Conservation (phyloP, 2,888 invertebrate species). For the Drosophila kanekoi region DNA sequence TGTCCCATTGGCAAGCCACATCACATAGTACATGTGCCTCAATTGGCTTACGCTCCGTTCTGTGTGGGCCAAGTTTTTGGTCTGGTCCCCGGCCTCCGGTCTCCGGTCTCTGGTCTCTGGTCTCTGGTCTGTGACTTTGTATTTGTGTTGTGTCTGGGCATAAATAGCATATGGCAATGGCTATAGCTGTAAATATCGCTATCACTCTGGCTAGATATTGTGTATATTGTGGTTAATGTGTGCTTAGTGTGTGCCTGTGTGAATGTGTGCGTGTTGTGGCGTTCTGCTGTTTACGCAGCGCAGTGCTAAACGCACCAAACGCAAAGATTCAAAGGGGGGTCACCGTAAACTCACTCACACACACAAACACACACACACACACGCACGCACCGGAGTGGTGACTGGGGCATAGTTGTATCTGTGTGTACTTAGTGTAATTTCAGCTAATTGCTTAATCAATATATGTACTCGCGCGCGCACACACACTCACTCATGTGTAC, state of each 20-base stretch:
- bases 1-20: slow-evolving; percentile 4
- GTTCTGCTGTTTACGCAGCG: slow-evolving; percentile 45
- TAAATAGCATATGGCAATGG: slow-evolving; percentile 61
- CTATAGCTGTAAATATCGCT: slow-evolving; percentile 27
- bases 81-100: slow-evolving; percentile 1
- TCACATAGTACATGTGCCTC: slow-evolving; percentile 30
- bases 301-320: slow-evolving; percentile 44
- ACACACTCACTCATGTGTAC: neutral
- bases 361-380: slow-evolving; percentile 7
- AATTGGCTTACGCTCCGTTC: neutral
- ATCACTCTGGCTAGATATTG: slow-evolving; percentile 29
- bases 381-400: neutral
- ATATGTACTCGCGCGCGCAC: slow-evolving; percentile 25
- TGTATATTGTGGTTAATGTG: slow-evolving; percentile 15
- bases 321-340: slow-evolving; percentile 22
- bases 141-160: slow-evolving; percentile 64
- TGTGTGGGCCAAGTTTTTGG: slow-evolving; percentile 21
- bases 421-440: slow-evolving; percentile 61
- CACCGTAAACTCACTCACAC: slow-evolving; percentile 11
- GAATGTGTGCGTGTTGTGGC: slow-evolving; percentile 39
- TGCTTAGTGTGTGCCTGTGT: slow-evolving; percentile 6
- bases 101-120: slow-evolving; percentile 6
- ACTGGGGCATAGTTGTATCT: slow-evolving; percentile 23
- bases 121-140: slow-evolving; percentile 21
- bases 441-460: slow-evolving; percentile 76